These are phyloP conservation scores for Chinchilla lanigera DNA, from an alignment of 2,113 vertebrate genomes.

Conservation along the genomic window DNA sequence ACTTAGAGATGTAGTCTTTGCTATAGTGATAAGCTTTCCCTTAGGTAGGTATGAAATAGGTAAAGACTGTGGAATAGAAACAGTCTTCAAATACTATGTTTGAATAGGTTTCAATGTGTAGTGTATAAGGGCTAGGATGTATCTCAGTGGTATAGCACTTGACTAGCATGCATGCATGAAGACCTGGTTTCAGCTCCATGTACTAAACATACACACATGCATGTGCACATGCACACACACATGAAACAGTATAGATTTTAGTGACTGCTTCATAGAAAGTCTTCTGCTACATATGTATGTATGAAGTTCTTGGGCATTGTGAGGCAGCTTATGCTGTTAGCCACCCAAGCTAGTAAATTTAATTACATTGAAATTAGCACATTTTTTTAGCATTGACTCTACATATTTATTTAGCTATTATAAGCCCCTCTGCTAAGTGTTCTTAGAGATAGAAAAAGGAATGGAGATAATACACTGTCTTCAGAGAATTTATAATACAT, in stretches of 20 bases:
- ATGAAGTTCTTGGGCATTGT: not conserved
- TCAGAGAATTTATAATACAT: constrained; percentile 1
- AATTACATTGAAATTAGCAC: constrained; percentile 12
- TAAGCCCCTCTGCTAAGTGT: not conserved
- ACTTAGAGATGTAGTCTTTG: not conserved
- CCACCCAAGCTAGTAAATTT: not conserved
- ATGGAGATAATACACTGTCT: not conserved
- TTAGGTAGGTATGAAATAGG: not conserved
- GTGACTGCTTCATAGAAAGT: not conserved
- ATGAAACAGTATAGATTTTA: not conserved
- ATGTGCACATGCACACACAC: not conserved
- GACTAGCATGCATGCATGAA: not conserved
- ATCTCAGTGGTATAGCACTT: not conserved
- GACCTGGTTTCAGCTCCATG: not conserved
- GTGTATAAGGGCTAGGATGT: not conserved
- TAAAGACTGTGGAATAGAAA: not conserved
- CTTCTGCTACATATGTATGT: constrained; percentile 39
- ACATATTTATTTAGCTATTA: not conserved
- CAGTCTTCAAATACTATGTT: not conserved
- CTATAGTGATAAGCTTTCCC: not conserved
- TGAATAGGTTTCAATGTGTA: not conserved
- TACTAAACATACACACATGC: too few species aligned
- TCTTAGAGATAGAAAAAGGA: not conserved
- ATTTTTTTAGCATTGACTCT: not conserved
- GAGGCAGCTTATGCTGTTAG: constrained; percentile 14